Evolutionary conservation across 2,888 invertebrate genomes (phyloP), one percentile per base, ranked within the genome.

Genomic region (Cryptocephalus moraei): DNA sequence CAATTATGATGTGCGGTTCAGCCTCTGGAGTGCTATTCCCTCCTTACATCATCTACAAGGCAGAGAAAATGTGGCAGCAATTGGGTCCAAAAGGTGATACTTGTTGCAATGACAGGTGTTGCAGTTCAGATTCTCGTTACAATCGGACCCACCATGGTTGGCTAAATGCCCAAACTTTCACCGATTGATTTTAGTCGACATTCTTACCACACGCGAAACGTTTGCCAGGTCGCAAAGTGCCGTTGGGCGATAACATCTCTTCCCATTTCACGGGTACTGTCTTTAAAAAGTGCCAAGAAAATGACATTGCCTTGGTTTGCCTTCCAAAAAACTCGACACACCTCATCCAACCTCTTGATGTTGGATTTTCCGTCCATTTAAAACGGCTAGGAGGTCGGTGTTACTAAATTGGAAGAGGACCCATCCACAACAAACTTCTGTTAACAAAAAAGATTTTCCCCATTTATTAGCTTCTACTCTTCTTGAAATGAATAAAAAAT

Each of bases 61-160:
- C 62, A 4, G 56, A 62, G 47, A 48, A 62, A 31, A 11, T 68
- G 38, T 62, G 56, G 54, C 48, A 56, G 33, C 43, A 54, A 51
- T 58, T 61, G 31, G 68, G 68, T 9, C 67, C 62, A 50, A 66
- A 62, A 51, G 48, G 60, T 9, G 52, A 56, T 6, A 56, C 57
- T 46, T 59, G 50, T 39, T 55, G 50, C 40, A 53, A 47, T 33
- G 47, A 54, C n/a, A 45, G 55, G 43, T 64, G 45, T 34, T 65
- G 45, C 53, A 64, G 48, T 43, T 41, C 54, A 1, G 53, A 53
- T 10, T 43, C 49, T 8, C 45, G 56, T 13, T 59, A 57, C 39
- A 56, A 55, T 38, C 39, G 51, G 33, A 57, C 50, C n/a, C n/a
- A n/a, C n/a, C n/a, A n/a, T n/a, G n/a, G n/a, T n/a, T n/a, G n/a